Percentiles rank a stretch among this genome's conserved stretches.
Conservation (phyloP, 2,113 vertebrate genomes). For the Oreotrochilus melanogaster region DNA sequence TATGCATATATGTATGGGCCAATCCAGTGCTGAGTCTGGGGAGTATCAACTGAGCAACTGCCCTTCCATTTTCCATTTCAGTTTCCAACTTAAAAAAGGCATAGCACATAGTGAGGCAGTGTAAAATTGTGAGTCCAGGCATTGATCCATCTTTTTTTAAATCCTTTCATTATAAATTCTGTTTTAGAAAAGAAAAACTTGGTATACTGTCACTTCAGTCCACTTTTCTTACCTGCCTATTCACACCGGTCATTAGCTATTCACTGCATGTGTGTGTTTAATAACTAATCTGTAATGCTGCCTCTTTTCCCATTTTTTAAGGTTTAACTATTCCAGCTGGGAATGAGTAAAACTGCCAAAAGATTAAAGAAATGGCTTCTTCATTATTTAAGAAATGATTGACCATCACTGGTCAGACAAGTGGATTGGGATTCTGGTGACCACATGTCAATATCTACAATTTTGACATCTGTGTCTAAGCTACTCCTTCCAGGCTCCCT, state of each 20-base stretch:
- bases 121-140: background rate
- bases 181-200: background rate
- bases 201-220: background rate
- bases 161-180: background rate
- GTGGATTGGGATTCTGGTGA: background rate
- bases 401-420: background rate
- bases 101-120: background rate
- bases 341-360: background rate
- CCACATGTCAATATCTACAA: background rate
- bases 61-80: background rate
- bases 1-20: background rate
- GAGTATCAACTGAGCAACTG: background rate
- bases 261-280: background rate
- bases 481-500: background rate
- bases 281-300: background rate
- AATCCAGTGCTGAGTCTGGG: background rate
- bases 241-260: background rate
- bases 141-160: background rate
- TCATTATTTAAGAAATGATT: slow-evolving; percentile 21
- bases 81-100: background rate
- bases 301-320: background rate
- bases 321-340: background rate
- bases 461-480: background rate
- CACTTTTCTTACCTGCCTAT: background rate
- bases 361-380: background rate